Conservation (phyloP, 2,797 vertebrate genomes). For the Microctenopoma lineatum region DNA sequence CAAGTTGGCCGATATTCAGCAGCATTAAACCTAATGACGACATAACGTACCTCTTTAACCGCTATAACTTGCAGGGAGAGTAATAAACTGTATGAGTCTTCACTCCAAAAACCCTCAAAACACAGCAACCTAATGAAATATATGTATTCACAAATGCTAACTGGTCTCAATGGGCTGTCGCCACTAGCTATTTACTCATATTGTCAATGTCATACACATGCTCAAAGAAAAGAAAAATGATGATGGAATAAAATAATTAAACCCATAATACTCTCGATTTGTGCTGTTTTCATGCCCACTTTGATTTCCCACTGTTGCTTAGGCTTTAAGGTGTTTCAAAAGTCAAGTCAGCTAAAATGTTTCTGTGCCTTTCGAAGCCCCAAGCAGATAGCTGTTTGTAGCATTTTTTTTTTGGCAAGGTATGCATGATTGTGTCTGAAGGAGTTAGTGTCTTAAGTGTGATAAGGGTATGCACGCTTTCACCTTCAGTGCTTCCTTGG, state of each 20-base stretch:
- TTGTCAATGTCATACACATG: slow-evolving; percentile 11
- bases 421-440: slow-evolving; percentile 36
- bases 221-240: not conserved
- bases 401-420: slow-evolving; percentile 37
- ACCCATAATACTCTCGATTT: not conserved
- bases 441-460: slow-evolving; percentile 22
- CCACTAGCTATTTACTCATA: not conserved
- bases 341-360: slow-evolving; percentile 42
- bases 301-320: slow-evolving; percentile 22
- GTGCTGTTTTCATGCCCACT: slow-evolving; percentile 1
- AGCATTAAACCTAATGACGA: too few species aligned
- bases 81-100: too few species aligned
- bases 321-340: slow-evolving; percentile 27
- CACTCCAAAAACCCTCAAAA: too few species aligned
- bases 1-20: too few species aligned
- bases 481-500: slow-evolving; percentile 11
- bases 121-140: not conserved
- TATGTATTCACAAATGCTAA: not conserved
- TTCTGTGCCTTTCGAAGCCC: slow-evolving; percentile 16
- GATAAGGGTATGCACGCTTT: slow-evolving; percentile 25
- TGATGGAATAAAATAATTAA: slow-evolving; percentile 10
- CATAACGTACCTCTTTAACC: too few species aligned
- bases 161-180: not conserved
- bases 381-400: slow-evolving; percentile 34
- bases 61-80: too few species aligned